Evolutionary conservation across 2,888 invertebrate genomes (phyloP).

Genomic region (Gymnoscelis rufifasciata): DNA sequence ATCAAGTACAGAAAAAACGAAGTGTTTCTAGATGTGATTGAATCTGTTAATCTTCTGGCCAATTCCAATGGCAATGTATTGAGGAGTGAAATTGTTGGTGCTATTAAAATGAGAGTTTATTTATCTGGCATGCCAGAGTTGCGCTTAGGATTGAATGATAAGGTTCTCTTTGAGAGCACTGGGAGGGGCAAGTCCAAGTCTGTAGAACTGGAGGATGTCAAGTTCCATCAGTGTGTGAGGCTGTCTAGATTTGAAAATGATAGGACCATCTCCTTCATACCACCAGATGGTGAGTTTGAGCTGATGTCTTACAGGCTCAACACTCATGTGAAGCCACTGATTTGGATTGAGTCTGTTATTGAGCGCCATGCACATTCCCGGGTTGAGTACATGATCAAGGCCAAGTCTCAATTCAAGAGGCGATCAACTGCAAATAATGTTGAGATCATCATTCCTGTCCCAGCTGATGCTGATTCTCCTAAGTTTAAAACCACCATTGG

Average conservation of each 20-base stretch:
- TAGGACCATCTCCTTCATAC: conserved; percentile 98
- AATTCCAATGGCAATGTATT: conserved; percentile 98
- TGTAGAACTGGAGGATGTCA: conserved; percentile 98
- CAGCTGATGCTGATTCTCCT: conserved; percentile 98
- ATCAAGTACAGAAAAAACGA: conserved; percentile 99
- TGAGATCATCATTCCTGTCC: conserved; percentile 97
- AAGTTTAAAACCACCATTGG: conserved; percentile 99
- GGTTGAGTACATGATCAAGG: conserved; percentile 99
- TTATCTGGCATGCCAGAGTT: conserved; percentile 99
- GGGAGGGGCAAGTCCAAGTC: conserved; percentile 98
- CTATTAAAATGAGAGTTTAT: conserved; percentile 99
- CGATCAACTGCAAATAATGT: conserved; percentile 99
- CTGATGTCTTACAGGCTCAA: conserved; percentile 98
- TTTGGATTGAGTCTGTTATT: conserved; percentile 99
- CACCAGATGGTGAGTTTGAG: conserved; percentile 99
- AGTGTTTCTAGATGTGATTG: conserved; percentile 99
- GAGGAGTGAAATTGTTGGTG: conserved; percentile 98
- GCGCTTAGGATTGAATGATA: conserved; percentile 97
- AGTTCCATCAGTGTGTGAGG: conserved; percentile 98
- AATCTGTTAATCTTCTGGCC: conserved; percentile 96
- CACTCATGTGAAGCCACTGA: conserved; percentile 97
- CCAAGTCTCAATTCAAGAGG: conserved; percentile 98
- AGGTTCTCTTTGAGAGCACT: conserved; percentile 97
- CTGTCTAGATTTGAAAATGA: conserved; percentile 98
- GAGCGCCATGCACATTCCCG: conserved; percentile 98